Conservation (phyloP, 1,140 invertebrate genomes). For the Drosophila fuyamai region DNA sequence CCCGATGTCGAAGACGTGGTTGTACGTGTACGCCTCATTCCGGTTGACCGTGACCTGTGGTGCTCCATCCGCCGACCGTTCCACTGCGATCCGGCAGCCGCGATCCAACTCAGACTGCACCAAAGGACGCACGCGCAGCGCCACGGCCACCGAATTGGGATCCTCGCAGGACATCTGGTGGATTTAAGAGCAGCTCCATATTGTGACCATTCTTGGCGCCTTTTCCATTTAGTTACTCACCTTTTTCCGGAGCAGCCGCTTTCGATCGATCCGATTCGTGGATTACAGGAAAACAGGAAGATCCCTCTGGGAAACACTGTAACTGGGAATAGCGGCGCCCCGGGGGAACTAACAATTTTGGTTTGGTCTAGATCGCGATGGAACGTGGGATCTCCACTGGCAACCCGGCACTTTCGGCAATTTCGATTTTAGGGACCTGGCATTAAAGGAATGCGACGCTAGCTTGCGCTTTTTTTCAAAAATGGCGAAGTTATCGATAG, state of each 20-base stretch:
- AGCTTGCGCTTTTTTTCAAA: slow-evolving; percentile 6
- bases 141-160: slow-evolving; percentile 86
- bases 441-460: slow-evolving; percentile 1
- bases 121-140: slow-evolving; percentile 92
- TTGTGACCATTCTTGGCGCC: neutral
- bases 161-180: slow-evolving; percentile 42
- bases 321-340: neutral
- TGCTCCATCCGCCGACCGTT: slow-evolving; percentile 86
- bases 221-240: neutral
- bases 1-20: slow-evolving; percentile 91
- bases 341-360: neutral
- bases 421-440: neutral
- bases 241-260: neutral
- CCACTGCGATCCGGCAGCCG: slow-evolving; percentile 89
- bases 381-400: neutral
- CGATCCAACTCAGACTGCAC: slow-evolving; percentile 89
- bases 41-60: slow-evolving; percentile 90
- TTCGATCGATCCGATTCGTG: too few species aligned
- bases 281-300: neutral
- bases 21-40: slow-evolving; percentile 93
- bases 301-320: too few species aligned
- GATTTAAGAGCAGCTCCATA: neutral
- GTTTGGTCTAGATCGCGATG: neutral
- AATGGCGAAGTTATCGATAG: slow-evolving; percentile 2
- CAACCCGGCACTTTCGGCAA: neutral